Evolutionary conservation across 2,797 vertebrate species (phyloP), one percentile per base, ranked within the genome.

Genomic region (Buphagus erythrorhynchus): DNA sequence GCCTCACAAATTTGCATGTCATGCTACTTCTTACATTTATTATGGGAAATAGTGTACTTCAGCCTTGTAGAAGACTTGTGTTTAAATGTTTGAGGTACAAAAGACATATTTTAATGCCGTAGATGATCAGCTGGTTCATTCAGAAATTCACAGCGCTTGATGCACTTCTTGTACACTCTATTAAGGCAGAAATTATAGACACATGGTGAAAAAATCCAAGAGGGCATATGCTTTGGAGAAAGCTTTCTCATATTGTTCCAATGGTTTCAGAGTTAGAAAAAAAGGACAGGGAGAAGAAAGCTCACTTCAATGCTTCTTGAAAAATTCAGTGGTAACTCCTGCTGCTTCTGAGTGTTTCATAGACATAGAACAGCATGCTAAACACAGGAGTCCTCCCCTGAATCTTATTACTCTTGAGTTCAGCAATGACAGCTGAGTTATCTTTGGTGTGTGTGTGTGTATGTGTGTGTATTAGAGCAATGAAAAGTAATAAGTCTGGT

Each of bases 1-100:
- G 1, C 13, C n/a, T 71, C n/a, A 76, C 0, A 0, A 45, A 40
- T 40, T 51, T 77, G 4, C 15, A 25, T 18, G 11, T 35, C 22
- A 33, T 57, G 3, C 13, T 21, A 9, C 29, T 51, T 66, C 31
- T 59, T 22, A 15, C 22, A 61, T 54, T 91, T 46, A 13, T 49
- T 49, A 38, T 6, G 7, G 24, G 62, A 71, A 88, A 74, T 36
- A 58, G 6, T 22, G 31, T 46, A 55, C 2, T 36, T 71, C 51
- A 45, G 8, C 7, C 8, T 93, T 59, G 14, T 48, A 63, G 57
- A 69, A 51, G 7, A 38, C 72, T 51, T 73, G 5, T 69, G 5
- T 78, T 87, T 82, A 49, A 82, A 77, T 21, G 6, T 1, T 11
- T 49, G n/a, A 35, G 22, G 26, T 69, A 18, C 10, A 28, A 63